Percentiles rank a stretch among this genome's conserved stretches.
phyloP scores from a whole-genome alignment of 2,797 vertebrate species.

The Trematomus bernacchii region DNA sequence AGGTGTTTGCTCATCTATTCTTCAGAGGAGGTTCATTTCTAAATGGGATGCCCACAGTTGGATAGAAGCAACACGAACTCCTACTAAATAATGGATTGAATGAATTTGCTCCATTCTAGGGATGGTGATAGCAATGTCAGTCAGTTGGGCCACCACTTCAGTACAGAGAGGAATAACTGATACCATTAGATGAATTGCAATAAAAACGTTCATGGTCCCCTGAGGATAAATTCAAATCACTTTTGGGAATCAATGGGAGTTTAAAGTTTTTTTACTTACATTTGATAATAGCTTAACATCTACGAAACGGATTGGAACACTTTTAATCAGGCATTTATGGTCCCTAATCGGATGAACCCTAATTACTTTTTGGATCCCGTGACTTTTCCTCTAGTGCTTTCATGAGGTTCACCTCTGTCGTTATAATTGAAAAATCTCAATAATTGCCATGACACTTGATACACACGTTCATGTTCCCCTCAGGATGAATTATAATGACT shows the following conservation, averaged over 20 bases:
- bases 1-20: slow-evolving; percentile 11
- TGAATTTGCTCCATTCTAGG: background rate
- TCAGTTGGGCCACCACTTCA: background rate
- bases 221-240: background rate
- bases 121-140: background rate
- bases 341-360: background rate
- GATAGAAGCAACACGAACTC: background rate
- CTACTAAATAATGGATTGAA: slow-evolving; percentile 1
- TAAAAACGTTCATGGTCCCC: background rate
- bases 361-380: background rate
- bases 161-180: background rate
- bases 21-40: slow-evolving; percentile 20
- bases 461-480: background rate
- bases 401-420: background rate
- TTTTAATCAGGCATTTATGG: background rate
- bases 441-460: background rate
- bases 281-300: background rate
- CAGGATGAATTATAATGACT: background rate
- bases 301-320: too few species aligned
- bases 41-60: slow-evolving; percentile 12
- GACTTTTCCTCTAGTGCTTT: too few species aligned
- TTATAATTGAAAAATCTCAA: background rate
- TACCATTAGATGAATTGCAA: background rate
- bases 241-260: background rate
- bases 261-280: too few species aligned